These are phyloP conservation scores for Romanogobio albipinnatus DNA, from an alignment of 2,113 vertebrate genomes.

Conservation along the genomic window DNA sequence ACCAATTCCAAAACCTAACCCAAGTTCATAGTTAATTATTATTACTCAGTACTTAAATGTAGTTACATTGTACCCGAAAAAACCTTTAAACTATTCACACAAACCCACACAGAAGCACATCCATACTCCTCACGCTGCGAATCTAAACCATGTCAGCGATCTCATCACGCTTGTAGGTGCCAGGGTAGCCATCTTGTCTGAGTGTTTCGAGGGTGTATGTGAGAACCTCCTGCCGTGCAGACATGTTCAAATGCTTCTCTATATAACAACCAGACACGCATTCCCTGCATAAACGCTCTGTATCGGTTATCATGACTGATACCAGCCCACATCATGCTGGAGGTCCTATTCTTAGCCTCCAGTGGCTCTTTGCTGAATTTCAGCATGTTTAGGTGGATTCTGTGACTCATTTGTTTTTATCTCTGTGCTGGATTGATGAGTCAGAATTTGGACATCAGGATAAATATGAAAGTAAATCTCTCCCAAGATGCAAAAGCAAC, in stretches of 20 bases:
- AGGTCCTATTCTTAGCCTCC: constrained; percentile 26
- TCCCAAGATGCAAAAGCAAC: background rate
- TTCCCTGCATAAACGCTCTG: constrained; percentile 12
- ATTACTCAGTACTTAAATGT: no score
- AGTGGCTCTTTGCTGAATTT: background rate
- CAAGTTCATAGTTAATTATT: no score
- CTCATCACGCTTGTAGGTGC: constrained; percentile 1
- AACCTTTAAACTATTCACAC: background rate
- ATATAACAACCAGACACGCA: constrained; percentile 26
- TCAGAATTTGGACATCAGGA: background rate
- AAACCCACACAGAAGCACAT: constrained; percentile 8
- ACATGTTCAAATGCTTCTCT: constrained; percentile 20
- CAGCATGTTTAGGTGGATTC: constrained; percentile 11
- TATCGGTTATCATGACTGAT: constrained; percentile 25
- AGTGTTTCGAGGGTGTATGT: constrained; percentile 36
- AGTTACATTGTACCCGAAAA: background rate
- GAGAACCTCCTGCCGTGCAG: constrained; percentile 21
- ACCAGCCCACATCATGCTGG: constrained; percentile 24
- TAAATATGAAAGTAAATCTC: background rate
- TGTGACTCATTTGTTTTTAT: constrained; percentile 37
- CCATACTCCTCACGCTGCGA: background rate
- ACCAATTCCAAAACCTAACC: no score
- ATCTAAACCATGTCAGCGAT: constrained; percentile 25
- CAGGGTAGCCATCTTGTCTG: constrained; percentile 7
- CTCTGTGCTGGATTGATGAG: constrained; percentile 22